A percentile compares a stretch with the other conserved stretches of the same genome.
These are phyloP conservation scores for Globia sparganii DNA, from an alignment of 2,888 invertebrate genomes.

Conservation along the genomic window DNA sequence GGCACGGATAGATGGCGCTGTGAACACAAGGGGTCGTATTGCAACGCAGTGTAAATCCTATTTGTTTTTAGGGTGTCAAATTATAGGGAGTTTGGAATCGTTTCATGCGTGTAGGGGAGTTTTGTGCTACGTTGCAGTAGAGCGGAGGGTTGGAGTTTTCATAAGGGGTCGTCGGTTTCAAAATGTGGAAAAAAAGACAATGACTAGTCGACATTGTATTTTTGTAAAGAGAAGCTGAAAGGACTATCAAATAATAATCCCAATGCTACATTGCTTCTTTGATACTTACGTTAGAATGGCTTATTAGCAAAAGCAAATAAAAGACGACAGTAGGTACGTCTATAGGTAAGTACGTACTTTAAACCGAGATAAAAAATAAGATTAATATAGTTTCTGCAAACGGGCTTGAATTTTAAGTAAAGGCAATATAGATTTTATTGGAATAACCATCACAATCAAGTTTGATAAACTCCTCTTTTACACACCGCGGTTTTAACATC, in stretches of 20 bases:
- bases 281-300: background rate
- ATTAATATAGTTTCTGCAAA: background rate
- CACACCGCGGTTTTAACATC: background rate
- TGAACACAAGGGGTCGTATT: conserved; percentile 29
- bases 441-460: background rate
- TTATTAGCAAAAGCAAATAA: background rate
- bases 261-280: background rate
- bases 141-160: conserved; percentile 45
- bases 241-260: background rate
- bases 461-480: background rate
- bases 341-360: too few species aligned
- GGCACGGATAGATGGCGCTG: conserved; percentile 55
- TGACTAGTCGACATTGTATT: background rate
- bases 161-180: conserved; percentile 27
- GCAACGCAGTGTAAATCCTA: conserved; percentile 51
- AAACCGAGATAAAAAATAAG: background rate
- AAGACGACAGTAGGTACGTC: too few species aligned
- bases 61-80: conserved; percentile 51
- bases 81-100: conserved; percentile 37
- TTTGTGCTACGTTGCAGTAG: conserved; percentile 41
- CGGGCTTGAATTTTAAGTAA: background rate
- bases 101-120: conserved; percentile 42
- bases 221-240: conserved; percentile 4
- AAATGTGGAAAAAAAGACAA: conserved; percentile 10
- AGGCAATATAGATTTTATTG: background rate